These are phyloP conservation scores for Eudyptes chrysolophus DNA, from an alignment of 2,113 vertebrate genomes.

Conservation along the genomic window DNA sequence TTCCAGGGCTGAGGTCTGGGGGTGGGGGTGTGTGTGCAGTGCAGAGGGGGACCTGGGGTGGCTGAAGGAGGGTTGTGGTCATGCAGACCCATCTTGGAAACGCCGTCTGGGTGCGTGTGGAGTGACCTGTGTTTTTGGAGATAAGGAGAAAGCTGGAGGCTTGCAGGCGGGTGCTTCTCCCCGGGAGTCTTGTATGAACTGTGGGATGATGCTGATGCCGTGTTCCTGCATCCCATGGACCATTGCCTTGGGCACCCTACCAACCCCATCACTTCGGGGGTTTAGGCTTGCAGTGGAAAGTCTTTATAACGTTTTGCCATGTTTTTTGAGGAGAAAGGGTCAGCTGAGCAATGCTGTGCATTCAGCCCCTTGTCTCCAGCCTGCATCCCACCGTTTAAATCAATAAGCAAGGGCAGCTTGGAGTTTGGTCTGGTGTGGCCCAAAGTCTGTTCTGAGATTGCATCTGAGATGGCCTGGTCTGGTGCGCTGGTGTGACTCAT, in stretches of 20 bases:
- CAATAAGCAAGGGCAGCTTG: rapidly evolving
- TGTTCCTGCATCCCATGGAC: background rate
- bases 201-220: background rate
- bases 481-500: rapidly evolving
- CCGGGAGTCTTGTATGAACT: rapidly evolving
- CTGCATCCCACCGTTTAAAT: rapidly evolving
- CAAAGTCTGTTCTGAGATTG: background rate
- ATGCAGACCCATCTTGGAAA: rapidly evolving
- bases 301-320: rapidly evolving
- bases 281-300: rapidly evolving
- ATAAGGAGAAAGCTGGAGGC: rapidly evolving
- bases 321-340: background rate
- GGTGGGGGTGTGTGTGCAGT: no score
- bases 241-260: rapidly evolving
- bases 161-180: rapidly evolving
- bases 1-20: background rate
- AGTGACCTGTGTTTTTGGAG: background rate
- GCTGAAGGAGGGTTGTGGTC: background rate
- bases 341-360: rapidly evolving
- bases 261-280: rapidly evolving
- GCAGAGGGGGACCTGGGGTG: rapidly evolving
- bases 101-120: rapidly evolving
- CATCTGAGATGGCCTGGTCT: rapidly evolving
- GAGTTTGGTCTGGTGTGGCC: background rate
- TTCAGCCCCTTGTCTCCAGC: background rate